phyloP scores from a whole-genome alignment of 2,888 invertebrate species.

The Drosophila paracracens region DNA sequence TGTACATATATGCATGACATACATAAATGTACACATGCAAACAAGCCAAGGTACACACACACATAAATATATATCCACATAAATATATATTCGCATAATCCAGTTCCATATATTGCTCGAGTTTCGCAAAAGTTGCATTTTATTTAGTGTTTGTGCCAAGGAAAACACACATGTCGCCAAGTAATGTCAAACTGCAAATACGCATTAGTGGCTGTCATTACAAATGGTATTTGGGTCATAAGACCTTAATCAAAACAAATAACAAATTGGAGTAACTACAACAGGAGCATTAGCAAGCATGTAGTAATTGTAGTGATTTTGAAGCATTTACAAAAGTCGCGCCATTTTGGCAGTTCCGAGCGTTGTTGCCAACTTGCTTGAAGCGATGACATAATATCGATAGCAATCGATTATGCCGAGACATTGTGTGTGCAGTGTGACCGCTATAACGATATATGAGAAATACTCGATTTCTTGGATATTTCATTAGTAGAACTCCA shows the following conservation, averaged over 20 bases:
- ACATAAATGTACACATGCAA: conserved; percentile 12
- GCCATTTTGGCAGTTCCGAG: neutral
- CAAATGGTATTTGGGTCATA: conserved; percentile 18
- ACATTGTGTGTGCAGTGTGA: conserved; percentile 24
- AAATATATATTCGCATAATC: conserved; percentile 54
- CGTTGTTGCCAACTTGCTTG: conserved; percentile 29
- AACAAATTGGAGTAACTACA: neutral
- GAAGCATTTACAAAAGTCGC: neutral
- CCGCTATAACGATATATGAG: neutral
- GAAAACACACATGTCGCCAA: conserved; percentile 40
- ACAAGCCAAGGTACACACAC: conserved; percentile 13
- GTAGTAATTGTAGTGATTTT: neutral
- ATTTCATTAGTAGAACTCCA: conserved; percentile 47
- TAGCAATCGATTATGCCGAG: neutral
- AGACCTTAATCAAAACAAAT: neutral
- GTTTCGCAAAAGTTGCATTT: conserved; percentile 64
- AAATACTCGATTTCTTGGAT: conserved; percentile 21
- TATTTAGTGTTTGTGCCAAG: conserved; percentile 58
- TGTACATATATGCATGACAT: conserved; percentile 18
- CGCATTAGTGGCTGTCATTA: conserved; percentile 44
- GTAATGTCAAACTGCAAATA: conserved; percentile 50
- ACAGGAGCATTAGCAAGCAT: neutral
- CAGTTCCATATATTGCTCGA: conserved; percentile 52
- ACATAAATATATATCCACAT: neutral
- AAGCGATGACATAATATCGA: neutral